Conservation (phyloP, 2,888 invertebrate species). For the Dione vanillae region DNA sequence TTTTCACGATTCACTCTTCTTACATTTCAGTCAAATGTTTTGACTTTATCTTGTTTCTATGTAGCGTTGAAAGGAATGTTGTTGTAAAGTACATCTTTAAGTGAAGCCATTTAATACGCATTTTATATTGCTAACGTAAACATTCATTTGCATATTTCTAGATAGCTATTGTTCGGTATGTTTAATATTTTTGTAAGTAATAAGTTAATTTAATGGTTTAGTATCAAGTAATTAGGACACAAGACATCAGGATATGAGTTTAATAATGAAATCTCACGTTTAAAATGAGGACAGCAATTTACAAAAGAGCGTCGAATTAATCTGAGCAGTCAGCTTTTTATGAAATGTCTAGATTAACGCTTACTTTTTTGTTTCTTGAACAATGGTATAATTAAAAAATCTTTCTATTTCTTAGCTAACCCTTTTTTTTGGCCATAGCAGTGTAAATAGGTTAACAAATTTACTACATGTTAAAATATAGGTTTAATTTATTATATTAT, state of each 20-base stretch:
- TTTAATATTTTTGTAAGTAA: no score
- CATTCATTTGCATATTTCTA: no score
- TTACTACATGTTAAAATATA: not conserved
- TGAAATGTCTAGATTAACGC: constrained; percentile 21
- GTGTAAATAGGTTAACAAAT: not conserved
- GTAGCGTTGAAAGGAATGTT: not conserved
- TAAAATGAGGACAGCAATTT: constrained; percentile 32
- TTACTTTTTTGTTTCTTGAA: not conserved
- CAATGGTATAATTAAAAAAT: constrained; percentile 8
- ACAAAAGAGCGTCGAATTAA: constrained; percentile 19
- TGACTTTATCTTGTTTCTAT: constrained; percentile 27
- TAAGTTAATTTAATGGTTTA: no score
- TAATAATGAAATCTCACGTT: constrained; percentile 55
- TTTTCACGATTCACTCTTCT: constrained; percentile 11
- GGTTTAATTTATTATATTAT: no score
- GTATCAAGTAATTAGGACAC: not conserved
- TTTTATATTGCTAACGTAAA: no score
- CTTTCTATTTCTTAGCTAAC: not conserved
- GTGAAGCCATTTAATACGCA: no score
- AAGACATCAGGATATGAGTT: constrained; percentile 59
- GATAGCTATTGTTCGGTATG: no score
- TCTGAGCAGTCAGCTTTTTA: constrained; percentile 20
- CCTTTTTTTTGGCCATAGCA: not conserved
- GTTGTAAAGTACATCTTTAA: not conserved
- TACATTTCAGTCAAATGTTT: constrained; percentile 24